Percentiles rank a stretch among this genome's conserved stretches.
Conservation (phyloP, 2,888 invertebrate genomes). For the Aporophyla nigra region DNA sequence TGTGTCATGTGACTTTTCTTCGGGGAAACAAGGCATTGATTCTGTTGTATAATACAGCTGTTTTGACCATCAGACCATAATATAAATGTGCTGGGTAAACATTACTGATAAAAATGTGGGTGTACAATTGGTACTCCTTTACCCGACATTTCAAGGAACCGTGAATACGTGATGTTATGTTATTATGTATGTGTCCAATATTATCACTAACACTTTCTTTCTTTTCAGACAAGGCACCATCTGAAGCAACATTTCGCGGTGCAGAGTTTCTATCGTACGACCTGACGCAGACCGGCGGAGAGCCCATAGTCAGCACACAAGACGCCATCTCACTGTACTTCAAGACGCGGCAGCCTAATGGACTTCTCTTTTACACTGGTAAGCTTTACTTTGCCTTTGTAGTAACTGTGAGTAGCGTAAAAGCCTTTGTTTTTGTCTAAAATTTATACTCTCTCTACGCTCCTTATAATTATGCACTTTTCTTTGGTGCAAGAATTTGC, state of each 20-base stretch:
- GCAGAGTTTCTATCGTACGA: constrained; percentile 98
- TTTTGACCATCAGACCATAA: background rate
- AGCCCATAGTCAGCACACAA: constrained; percentile 97
- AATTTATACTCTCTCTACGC: background rate
- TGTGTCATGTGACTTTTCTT: too few species aligned
- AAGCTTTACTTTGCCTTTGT: constrained; percentile 48
- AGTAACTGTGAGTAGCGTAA: constrained; percentile 4
- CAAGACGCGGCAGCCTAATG: constrained; percentile 97
- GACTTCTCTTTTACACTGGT: constrained; percentile 98
- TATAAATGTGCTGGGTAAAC: background rate
- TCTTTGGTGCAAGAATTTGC: background rate
- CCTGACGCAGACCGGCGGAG: constrained; percentile 95
- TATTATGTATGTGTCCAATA: background rate
- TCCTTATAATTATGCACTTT: background rate
- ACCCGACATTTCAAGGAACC: too few species aligned
- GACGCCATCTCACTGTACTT: constrained; percentile 97
- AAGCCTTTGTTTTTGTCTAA: constrained; percentile 30
- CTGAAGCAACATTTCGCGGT: constrained; percentile 98
- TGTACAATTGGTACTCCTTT: too few species aligned
- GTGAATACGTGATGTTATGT: too few species aligned
- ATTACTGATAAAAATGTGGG: too few species aligned
- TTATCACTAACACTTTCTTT: constrained; percentile 49
- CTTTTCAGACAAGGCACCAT: constrained; percentile 96
- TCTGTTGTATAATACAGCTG: background rate
- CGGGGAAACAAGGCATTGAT: too few species aligned